Conservation (phyloP, 2,888 invertebrate genomes). For the Amitus sp. region DNA sequence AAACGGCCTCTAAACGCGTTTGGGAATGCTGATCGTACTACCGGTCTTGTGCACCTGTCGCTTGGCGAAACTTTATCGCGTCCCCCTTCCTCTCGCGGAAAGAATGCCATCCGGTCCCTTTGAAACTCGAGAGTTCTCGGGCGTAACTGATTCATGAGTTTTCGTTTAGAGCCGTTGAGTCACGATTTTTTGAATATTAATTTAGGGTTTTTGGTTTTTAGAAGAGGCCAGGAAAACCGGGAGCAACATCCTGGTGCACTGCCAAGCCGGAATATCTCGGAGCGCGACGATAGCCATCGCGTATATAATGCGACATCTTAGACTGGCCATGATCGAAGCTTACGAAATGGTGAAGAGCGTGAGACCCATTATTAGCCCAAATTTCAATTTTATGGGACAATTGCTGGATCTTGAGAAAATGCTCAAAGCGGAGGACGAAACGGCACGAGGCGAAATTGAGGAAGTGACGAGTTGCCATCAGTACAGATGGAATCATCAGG, state of each 20-base stretch:
- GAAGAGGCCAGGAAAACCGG: conserved; percentile 78
- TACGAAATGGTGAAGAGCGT: conserved; percentile 86
- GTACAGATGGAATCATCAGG: conserved; percentile 68
- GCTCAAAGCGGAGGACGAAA: conserved; percentile 65
- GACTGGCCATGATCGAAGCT: conserved; percentile 85
- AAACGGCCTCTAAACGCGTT: too few species aligned
- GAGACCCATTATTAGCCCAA: conserved; percentile 92
- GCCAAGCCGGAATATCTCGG: conserved; percentile 94
- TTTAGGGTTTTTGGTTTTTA: conserved; percentile 63
- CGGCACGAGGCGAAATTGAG: conserved; percentile 59
- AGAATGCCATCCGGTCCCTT: neutral
- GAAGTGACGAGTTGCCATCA: conserved; percentile 64
- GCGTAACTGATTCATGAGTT: too few species aligned
- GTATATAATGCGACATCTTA: conserved; percentile 90
- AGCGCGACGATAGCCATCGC: conserved; percentile 96
- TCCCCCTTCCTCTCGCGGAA: neutral
- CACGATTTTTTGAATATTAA: too few species aligned
- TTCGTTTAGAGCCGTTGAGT: too few species aligned
- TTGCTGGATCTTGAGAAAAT: conserved; percentile 84
- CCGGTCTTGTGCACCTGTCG: conserved; percentile 28
- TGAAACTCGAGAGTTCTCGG: neutral
- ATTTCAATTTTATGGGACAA: conserved; percentile 94
- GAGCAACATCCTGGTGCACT: conserved; percentile 87
- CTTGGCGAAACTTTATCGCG: conserved; percentile 2
- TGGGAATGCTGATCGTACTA: conserved; percentile 9